A percentile compares a stretch with the other conserved stretches of the same genome.
These are phyloP conservation scores for Limulus polyphemus DNA, from an alignment of 2,888 invertebrate species.

Conservation along the genomic window DNA sequence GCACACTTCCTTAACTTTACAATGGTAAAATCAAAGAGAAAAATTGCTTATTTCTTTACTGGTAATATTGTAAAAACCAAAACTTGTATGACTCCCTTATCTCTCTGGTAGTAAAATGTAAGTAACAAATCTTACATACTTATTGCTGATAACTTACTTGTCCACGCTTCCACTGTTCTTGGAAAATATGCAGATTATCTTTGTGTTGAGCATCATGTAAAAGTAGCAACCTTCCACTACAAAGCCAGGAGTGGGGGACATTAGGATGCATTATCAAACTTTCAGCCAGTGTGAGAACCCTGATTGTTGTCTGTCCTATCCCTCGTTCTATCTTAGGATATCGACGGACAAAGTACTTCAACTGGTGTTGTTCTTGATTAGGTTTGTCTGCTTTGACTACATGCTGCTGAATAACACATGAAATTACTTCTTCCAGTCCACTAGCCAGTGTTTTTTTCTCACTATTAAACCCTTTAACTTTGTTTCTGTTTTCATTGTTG, in stretches of 20 bases:
- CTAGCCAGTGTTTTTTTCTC: conserved; percentile 37
- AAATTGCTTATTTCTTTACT: too few relatives aligned
- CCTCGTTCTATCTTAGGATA: conserved; percentile 45
- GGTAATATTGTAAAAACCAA: too few relatives aligned
- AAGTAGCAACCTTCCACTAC: conserved; percentile 75
- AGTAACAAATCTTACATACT: too few relatives aligned
- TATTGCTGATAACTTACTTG: conserved; percentile 19
- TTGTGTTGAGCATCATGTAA: conserved; percentile 63
- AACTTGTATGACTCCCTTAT: too few relatives aligned
- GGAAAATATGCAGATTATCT: conserved; percentile 48
- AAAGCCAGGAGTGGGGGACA: conserved; percentile 85
- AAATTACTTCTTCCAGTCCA: conserved; percentile 62
- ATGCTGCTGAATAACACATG: conserved; percentile 57
- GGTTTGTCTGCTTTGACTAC: conserved; percentile 41
- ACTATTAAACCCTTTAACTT: conserved; percentile 29
- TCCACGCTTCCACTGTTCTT: conserved; percentile 86
- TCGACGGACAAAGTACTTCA: conserved; percentile 53
- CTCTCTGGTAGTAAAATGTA: too few relatives aligned
- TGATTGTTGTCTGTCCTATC: conserved; percentile 49
- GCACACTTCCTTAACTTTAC: too few relatives aligned
- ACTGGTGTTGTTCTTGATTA: conserved; percentile 39
- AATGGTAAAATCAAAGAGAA: too few relatives aligned
- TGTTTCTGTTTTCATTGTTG: conserved; percentile 32
- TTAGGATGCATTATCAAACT: conserved; percentile 68
- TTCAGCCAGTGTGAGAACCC: conserved; percentile 71